Evolutionary conservation across 2,888 invertebrate genomes (phyloP).

Genomic region (Drosophila anomelani): DNA sequence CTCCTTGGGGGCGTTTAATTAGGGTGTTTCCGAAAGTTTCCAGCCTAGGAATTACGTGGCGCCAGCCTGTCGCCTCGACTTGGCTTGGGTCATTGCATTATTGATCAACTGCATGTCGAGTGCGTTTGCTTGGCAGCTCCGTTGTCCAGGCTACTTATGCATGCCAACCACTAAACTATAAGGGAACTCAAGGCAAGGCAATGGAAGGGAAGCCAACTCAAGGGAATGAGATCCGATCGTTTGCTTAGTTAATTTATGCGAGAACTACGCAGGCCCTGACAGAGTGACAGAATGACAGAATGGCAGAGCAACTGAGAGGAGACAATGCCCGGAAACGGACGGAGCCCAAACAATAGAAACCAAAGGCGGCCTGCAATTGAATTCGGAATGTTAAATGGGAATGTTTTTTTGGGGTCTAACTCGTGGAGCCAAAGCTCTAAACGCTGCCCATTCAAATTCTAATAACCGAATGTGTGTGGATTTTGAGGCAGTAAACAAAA

Average conservation of each 20-base stretch:
- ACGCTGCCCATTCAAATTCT: conserved; percentile 44
- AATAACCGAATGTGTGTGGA: conserved; percentile 16
- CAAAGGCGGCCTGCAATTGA: conserved; percentile 43
- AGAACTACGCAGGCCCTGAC: conserved; percentile 63
- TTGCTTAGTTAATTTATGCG: conserved; percentile 60
- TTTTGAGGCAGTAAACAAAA: not conserved
- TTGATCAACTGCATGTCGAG: conserved; percentile 75
- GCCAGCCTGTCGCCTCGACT: conserved; percentile 50
- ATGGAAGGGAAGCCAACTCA: not conserved
- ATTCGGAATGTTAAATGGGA: conserved; percentile 45
- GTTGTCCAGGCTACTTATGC: conserved; percentile 51
- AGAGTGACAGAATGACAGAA: conserved; percentile 4
- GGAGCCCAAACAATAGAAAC: conserved; percentile 43
- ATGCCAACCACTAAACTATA: conserved; percentile 40
- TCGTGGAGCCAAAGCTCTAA: conserved; percentile 7
- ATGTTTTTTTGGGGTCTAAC: conserved; percentile 21
- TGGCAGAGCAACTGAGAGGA: conserved; percentile 10
- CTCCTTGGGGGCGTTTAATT: conserved; percentile 60
- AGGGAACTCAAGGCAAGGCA: not conserved
- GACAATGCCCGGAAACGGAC: conserved; percentile 68
- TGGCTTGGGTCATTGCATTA: conserved; percentile 71
- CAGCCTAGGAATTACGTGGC: conserved; percentile 64
- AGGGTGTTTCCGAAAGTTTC: conserved; percentile 48
- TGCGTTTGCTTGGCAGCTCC: conserved; percentile 37
- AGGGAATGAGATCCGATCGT: conserved; percentile 11